A percentile compares a stretch with the other conserved stretches of the same genome.
These are phyloP conservation scores for Megatriorchis doriae DNA, from an alignment of 2,113 vertebrate genomes.

Conservation along the genomic window DNA sequence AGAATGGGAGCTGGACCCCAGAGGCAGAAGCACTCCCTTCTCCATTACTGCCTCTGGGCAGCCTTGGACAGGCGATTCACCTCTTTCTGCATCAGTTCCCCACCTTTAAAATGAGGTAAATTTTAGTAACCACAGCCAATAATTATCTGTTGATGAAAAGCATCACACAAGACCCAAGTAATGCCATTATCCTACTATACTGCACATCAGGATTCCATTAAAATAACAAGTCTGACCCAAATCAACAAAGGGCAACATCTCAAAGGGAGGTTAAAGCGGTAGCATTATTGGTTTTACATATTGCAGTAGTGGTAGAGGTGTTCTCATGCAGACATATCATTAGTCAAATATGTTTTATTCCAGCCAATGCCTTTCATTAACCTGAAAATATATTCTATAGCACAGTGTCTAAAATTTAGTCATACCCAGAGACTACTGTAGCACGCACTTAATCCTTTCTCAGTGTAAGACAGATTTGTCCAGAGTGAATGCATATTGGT, in stretches of 20 bases:
- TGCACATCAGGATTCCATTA: not conserved
- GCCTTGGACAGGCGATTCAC: not conserved
- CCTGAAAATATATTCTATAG: not conserved
- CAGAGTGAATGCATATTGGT: not conserved
- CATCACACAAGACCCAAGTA: not conserved
- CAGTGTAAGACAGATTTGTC: not conserved
- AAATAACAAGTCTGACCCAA: not conserved
- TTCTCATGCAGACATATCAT: not conserved
- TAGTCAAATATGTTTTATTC: not conserved
- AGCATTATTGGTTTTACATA: not conserved
- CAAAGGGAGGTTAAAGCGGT: not conserved
- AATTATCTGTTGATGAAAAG: not conserved
- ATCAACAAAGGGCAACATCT: not conserved
- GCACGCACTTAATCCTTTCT: not conserved
- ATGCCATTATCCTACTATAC: accelerated
- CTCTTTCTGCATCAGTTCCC: not conserved
- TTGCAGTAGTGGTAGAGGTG: not conserved
- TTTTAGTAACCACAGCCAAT: not conserved
- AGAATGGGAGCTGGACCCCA: not conserved
- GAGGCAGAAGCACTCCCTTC: not conserved
- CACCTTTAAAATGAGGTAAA: not conserved
- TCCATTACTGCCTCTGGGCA: not conserved
- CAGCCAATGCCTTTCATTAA: not conserved
- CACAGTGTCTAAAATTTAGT: not conserved
- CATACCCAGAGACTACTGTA: not conserved